These are phyloP conservation scores for Aspidiotus destructor DNA, from an alignment of 2,888 invertebrate species.

Conservation along the genomic window DNA sequence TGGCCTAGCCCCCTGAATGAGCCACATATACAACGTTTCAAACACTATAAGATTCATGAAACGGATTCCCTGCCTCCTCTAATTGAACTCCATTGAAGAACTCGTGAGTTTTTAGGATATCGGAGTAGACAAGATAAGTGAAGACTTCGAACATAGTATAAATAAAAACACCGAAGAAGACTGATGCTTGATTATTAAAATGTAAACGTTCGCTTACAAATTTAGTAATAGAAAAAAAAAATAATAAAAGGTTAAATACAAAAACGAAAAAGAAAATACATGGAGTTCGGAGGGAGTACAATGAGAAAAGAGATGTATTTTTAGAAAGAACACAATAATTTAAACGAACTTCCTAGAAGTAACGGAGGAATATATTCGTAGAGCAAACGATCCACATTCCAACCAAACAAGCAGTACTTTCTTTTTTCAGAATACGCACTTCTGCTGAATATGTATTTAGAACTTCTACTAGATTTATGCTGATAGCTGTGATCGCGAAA, in stretches of 20 bases:
- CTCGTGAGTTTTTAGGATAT: too few relatives aligned
- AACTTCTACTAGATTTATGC: too few relatives aligned
- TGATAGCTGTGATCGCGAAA: too few relatives aligned
- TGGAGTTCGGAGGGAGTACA: too few relatives aligned
- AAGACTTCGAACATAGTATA: too few relatives aligned
- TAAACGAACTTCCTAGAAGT: background rate
- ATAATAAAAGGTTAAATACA: conserved; percentile 17
- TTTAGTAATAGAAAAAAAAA: conserved; percentile 25
- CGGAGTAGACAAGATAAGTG: too few relatives aligned
- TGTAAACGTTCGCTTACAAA: conserved; percentile 31
- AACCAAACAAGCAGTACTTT: conserved; percentile 22
- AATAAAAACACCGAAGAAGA: background rate
- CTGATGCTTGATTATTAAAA: conserved; percentile 28
- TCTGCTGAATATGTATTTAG: too few relatives aligned
- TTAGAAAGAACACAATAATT: conserved; percentile 23
- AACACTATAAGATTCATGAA: too few relatives aligned
- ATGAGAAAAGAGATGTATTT: background rate
- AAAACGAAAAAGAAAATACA: background rate
- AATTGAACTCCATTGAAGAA: too few relatives aligned
- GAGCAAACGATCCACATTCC: conserved; percentile 26
- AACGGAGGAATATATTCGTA: background rate
- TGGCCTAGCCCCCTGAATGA: too few relatives aligned
- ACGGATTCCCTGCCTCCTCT: too few relatives aligned
- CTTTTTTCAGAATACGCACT: background rate
- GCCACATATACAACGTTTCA: too few relatives aligned